Conservation (phyloP, 2,888 invertebrate species). For the Tenthredo distinguenda region DNA sequence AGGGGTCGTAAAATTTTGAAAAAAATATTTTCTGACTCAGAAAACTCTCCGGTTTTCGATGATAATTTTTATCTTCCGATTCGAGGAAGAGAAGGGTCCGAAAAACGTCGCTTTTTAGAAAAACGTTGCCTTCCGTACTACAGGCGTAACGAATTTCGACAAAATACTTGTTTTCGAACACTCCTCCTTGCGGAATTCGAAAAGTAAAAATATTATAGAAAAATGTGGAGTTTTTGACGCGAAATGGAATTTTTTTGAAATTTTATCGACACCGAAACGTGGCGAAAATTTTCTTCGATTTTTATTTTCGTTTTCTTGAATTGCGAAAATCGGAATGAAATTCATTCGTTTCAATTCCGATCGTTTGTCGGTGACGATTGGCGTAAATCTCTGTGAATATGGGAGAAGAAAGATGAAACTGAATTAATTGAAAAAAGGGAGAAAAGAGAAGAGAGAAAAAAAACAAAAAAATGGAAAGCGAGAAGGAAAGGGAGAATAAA, state of each 20-base stretch:
- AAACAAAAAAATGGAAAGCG: constrained; percentile 30
- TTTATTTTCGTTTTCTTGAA: neutral
- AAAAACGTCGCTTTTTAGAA: neutral
- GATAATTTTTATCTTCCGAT: neutral
- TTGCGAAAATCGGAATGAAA: neutral
- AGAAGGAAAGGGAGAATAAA: constrained; percentile 49
- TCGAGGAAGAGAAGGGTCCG: neutral
- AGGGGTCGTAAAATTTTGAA: neutral
- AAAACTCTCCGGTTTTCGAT: neutral
- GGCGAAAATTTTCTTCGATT: neutral
- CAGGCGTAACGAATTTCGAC: too few species aligned
- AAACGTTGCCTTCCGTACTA: too few species aligned
- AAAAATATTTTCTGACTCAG: neutral
- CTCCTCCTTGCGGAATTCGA: too few species aligned
- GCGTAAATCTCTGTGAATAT: constrained; percentile 8
- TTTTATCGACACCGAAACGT: neutral
- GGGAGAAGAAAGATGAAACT: constrained; percentile 51
- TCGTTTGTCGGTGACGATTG: neutral
- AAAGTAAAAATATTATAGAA: neutral
- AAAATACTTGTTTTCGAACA: too few species aligned
- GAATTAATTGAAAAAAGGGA: constrained; percentile 55
- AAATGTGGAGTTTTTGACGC: neutral
- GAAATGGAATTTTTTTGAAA: neutral
- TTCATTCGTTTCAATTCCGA: neutral
- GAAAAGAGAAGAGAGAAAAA: neutral